phyloP scores from a whole-genome alignment of 2,113 vertebrate species.

The Sinocyclocheilus grahami region DNA sequence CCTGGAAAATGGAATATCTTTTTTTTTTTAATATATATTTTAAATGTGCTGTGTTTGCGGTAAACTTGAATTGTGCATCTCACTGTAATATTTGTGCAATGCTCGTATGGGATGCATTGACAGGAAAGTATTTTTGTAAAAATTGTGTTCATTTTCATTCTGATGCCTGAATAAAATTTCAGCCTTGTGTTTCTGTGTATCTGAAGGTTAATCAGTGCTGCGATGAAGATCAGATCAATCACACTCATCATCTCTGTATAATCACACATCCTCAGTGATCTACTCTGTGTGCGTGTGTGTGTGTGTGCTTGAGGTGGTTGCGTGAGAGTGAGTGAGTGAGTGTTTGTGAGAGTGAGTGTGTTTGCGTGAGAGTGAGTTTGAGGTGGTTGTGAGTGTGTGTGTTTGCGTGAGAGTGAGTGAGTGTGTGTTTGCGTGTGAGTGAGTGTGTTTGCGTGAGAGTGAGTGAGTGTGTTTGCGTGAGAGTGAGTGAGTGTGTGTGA shows the following conservation, averaged over 20 bases:
- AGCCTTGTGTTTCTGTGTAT: background rate
- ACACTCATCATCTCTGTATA: no score
- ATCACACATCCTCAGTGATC: no score
- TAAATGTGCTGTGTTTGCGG: conserved; percentile 35
- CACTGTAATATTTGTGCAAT: conserved; percentile 37
- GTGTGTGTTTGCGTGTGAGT: no score
- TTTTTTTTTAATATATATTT: conserved; percentile 46
- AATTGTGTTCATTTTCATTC: conserved; percentile 33
- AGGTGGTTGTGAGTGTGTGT: no score
- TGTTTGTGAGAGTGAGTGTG: no score
- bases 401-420: background rate
- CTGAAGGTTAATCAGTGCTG: background rate
- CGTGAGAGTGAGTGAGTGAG: no score
- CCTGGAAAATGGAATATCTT: conserved; percentile 26
- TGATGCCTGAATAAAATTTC: conserved; percentile 40
- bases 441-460: no score
- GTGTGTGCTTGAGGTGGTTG: no score
- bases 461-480: no score
- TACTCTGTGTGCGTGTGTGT: no score
- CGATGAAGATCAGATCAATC: background rate
- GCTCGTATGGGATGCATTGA: background rate
- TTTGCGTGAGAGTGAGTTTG: no score
- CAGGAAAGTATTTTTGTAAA: conserved; percentile 50
- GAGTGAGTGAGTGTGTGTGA: no score
- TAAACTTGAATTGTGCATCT: conserved; percentile 44